These are phyloP conservation scores for Drosophila mercatorum DNA, from an alignment of 2,888 invertebrate genomes.

Conservation along the genomic window DNA sequence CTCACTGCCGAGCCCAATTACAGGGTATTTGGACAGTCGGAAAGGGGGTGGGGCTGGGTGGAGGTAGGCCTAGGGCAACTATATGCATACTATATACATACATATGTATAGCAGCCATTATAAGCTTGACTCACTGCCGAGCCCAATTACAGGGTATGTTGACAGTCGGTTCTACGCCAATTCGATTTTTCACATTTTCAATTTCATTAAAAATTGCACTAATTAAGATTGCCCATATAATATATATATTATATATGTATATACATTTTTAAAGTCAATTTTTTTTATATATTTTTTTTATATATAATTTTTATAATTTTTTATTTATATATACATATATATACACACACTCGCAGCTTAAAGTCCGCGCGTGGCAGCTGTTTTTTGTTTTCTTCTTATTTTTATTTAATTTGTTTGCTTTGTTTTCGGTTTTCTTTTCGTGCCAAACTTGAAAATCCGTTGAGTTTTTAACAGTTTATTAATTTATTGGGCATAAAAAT, in stretches of 20 bases:
- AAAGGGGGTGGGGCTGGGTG: background rate
- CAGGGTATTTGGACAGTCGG: no score
- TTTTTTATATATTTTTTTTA: background rate
- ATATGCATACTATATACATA: background rate
- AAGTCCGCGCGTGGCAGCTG: slow-evolving; percentile 41
- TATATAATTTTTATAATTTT: background rate
- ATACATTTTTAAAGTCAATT: background rate
- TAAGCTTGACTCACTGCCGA: background rate
- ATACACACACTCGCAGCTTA: background rate
- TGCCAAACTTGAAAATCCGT: slow-evolving; percentile 28
- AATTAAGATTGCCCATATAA: slow-evolving; percentile 3
- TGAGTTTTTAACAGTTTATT: slow-evolving; percentile 37
- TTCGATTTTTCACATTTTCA: background rate
- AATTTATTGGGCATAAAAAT: slow-evolving; percentile 58
- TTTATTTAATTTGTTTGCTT: background rate
- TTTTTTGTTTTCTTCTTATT: background rate
- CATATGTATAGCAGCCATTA: background rate
- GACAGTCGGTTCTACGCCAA: background rate
- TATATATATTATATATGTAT: background rate
- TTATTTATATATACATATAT: background rate
- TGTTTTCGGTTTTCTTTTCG: slow-evolving; percentile 1
- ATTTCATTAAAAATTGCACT: background rate
- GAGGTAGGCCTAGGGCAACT: no score
- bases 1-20: background rate
- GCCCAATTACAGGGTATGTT: background rate